Evolutionary conservation across 1,140 invertebrate species (phyloP).

Genomic region (Lasaia peninsularis): DNA sequence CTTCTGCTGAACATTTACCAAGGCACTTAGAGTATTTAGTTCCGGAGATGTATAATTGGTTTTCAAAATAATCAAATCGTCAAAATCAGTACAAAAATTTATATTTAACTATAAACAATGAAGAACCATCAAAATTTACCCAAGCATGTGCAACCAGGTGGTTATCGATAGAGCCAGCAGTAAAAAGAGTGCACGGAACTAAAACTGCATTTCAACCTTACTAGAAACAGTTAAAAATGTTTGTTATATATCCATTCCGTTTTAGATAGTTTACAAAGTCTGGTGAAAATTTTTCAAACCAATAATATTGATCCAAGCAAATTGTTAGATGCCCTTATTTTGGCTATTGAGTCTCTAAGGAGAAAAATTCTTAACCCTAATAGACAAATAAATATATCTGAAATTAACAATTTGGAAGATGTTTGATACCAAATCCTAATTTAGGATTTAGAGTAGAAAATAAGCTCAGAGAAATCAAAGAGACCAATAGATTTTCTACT

Average conservation of each 20-base stretch:
- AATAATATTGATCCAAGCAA: neutral
- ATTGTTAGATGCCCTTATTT: neutral
- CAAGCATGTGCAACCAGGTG: slow-evolving; percentile 18
- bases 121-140: slow-evolving; percentile 16
- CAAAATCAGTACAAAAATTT: slow-evolving; percentile 18
- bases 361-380: neutral
- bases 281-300: neutral
- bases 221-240: neutral
- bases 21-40: neutral
- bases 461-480: neutral
- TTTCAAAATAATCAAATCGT: slow-evolving; percentile 30
- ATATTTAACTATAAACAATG: slow-evolving; percentile 13
- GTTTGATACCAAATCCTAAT: neutral
- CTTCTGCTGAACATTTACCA: neutral
- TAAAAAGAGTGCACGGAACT: slow-evolving; percentile 15
- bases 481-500: neutral
- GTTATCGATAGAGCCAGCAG: slow-evolving; percentile 23
- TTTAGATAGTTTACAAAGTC: neutral
- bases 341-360: neutral
- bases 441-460: neutral
- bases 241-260: neutral
- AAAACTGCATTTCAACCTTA: slow-evolving; percentile 10
- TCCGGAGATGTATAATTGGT: slow-evolving; percentile 51
- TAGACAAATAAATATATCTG: neutral
- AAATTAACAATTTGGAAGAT: neutral